phyloP scores from a whole-genome alignment of 2,113 vertebrate species.

The Crotalus helleri region DNA sequence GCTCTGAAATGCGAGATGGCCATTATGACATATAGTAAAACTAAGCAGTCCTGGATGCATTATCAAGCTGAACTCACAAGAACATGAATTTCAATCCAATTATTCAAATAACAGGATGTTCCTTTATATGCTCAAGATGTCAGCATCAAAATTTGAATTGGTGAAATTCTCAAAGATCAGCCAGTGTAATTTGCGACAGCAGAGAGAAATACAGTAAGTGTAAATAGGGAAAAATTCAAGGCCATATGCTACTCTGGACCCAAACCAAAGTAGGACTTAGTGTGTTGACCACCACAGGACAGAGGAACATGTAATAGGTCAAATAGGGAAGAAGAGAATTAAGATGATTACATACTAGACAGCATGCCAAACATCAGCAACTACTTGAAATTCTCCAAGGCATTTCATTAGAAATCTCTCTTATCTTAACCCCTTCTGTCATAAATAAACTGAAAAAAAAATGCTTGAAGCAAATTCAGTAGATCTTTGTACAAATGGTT shows the following conservation, averaged over 20 bases:
- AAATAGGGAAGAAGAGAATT: not conserved
- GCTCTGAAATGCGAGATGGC: no score
- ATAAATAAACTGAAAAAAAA: not conserved
- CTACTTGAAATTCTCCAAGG: not conserved
- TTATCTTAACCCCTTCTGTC: not conserved
- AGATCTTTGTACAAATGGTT: not conserved
- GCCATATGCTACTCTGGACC: not conserved
- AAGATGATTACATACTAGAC: not conserved
- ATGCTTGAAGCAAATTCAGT: not conserved
- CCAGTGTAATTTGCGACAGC: not conserved
- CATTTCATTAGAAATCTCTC: not conserved
- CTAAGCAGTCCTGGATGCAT: no score
- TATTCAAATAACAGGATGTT: no score
- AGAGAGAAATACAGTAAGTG: not conserved
- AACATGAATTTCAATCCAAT: no score
- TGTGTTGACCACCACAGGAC: not conserved
- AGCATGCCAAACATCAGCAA: not conserved
- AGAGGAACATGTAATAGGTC: not conserved
- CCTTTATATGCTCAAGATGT: no score
- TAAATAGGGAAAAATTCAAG: not conserved
- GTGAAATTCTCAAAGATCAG: not conserved
- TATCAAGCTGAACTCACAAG: no score
- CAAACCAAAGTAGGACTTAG: not conserved
- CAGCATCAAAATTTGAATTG: no score
- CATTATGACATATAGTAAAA: no score